phyloP scores from a whole-genome alignment of 2,113 vertebrate genomes.

The Nothocercus julius region DNA sequence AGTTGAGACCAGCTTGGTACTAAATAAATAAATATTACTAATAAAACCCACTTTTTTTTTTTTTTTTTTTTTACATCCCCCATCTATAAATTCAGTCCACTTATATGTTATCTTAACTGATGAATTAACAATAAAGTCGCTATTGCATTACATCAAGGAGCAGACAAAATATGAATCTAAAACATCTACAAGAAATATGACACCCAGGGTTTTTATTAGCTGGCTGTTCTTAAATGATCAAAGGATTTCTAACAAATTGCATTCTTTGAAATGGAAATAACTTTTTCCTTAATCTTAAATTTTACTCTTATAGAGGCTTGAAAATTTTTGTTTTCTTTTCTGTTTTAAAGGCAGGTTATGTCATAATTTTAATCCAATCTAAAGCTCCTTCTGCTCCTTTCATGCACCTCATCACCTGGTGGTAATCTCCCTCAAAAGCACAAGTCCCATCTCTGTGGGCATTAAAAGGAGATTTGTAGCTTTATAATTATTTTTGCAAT shows the following conservation, averaged over 20 bases:
- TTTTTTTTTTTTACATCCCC: background rate
- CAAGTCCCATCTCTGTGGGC: constrained; percentile 47
- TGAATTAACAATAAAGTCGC: background rate
- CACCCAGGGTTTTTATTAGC: background rate
- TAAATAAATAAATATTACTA: background rate
- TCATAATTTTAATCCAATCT: constrained; percentile 39
- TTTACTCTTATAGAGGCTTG: background rate
- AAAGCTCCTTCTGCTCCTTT: background rate
- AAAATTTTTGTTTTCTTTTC: background rate
- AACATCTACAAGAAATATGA: background rate
- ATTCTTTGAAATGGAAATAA: constrained; percentile 66
- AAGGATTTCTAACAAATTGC: constrained; percentile 44
- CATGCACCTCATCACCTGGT: background rate
- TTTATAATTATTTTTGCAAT: constrained; percentile 80
- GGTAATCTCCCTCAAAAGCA: constrained; percentile 72
- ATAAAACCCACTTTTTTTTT: background rate
- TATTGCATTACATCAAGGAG: constrained; percentile 4
- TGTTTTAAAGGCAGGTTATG: background rate
- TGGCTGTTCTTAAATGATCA: constrained; percentile 37
- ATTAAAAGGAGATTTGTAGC: constrained; percentile 72
- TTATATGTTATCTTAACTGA: background rate
- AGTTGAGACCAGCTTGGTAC: fast-evolving
- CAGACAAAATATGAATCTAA: background rate
- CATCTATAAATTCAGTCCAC: background rate
- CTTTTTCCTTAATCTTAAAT: background rate